Conservation (phyloP, 1,140 invertebrate species). For the Ceratina japonica region DNA sequence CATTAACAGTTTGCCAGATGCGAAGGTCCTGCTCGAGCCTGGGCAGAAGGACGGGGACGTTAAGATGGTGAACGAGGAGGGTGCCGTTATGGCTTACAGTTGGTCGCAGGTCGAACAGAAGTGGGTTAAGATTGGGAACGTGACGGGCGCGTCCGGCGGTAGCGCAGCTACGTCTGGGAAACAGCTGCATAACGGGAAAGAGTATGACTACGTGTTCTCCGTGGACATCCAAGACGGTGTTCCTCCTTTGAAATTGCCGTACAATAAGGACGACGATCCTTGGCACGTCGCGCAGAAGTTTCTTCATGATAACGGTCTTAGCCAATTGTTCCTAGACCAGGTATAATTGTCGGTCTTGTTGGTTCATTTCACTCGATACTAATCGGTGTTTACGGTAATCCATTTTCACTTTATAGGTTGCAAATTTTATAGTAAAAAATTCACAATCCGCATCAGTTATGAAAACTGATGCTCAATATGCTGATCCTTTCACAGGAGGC, state of each 20-base stretch:
- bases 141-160: constrained; percentile 88
- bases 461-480: constrained; percentile 79
- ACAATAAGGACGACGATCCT: constrained; percentile 93
- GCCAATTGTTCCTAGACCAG: constrained; percentile 94
- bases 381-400: constrained; percentile 9
- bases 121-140: constrained; percentile 95
- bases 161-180: constrained; percentile 85
- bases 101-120: constrained; percentile 86
- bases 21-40: constrained; percentile 86
- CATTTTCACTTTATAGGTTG: constrained; percentile 83
- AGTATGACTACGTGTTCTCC: constrained; percentile 97
- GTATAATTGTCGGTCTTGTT: constrained; percentile 76
- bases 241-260: constrained; percentile 93
- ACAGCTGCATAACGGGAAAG: constrained; percentile 90
- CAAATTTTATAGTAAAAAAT: constrained; percentile 97
- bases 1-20: constrained; percentile 84
- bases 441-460: constrained; percentile 64
- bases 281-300: constrained; percentile 95
- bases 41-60: constrained; percentile 92
- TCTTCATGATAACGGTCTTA: constrained; percentile 91
- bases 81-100: constrained; percentile 87
- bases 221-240: constrained; percentile 95
- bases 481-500: constrained; percentile 91
- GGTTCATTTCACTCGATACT: not conserved
- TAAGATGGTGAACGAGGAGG: constrained; percentile 89